Evolutionary conservation across 2,888 invertebrate genomes (phyloP).

Genomic region (Ceramica pisi): DNA sequence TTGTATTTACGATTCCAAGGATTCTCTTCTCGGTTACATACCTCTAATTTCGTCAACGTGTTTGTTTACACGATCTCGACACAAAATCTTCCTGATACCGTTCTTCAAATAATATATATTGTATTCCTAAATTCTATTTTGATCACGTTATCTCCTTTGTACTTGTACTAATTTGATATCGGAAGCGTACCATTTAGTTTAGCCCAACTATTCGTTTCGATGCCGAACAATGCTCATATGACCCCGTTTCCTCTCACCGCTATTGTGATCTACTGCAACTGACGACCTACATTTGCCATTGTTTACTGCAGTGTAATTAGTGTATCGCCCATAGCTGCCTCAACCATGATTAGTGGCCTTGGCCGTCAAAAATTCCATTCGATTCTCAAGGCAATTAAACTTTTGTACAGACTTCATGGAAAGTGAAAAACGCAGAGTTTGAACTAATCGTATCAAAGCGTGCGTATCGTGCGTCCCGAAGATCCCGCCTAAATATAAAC

Average conservation of each 20-base stretch:
- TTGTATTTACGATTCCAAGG: slow-evolving; percentile 71
- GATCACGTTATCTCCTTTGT: slow-evolving; percentile 42
- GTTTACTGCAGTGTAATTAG: slow-evolving; percentile 74
- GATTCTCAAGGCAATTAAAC: slow-evolving; percentile 28
- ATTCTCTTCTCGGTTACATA: slow-evolving; percentile 62
- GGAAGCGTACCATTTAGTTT: slow-evolving; percentile 80
- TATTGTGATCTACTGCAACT: slow-evolving; percentile 77
- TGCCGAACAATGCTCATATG: slow-evolving; percentile 81
- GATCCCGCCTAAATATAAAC: slow-evolving; percentile 86
- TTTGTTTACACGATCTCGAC: slow-evolving; percentile 57
- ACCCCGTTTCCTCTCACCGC: slow-evolving; percentile 78
- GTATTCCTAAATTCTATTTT: slow-evolving; percentile 31
- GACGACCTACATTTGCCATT: slow-evolving; percentile 79
- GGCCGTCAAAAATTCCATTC: slow-evolving; percentile 54
- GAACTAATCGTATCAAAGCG: slow-evolving; percentile 61
- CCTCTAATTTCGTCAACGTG: slow-evolving; percentile 58
- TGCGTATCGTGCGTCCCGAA: slow-evolving; percentile 76
- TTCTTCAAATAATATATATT: slow-evolving; percentile 45
- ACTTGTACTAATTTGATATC: slow-evolving; percentile 76
- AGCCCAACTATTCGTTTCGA: slow-evolving; percentile 72
- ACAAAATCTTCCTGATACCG: slow-evolving; percentile 36
- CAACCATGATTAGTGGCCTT: slow-evolving; percentile 61
- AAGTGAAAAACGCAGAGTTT: slow-evolving; percentile 55
- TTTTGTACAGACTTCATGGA: slow-evolving; percentile 40
- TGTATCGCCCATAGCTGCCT: slow-evolving; percentile 55